Evolutionary conservation across 2,797 vertebrate genomes (phyloP).

Genomic region (Tarsius wallacei): DNA sequence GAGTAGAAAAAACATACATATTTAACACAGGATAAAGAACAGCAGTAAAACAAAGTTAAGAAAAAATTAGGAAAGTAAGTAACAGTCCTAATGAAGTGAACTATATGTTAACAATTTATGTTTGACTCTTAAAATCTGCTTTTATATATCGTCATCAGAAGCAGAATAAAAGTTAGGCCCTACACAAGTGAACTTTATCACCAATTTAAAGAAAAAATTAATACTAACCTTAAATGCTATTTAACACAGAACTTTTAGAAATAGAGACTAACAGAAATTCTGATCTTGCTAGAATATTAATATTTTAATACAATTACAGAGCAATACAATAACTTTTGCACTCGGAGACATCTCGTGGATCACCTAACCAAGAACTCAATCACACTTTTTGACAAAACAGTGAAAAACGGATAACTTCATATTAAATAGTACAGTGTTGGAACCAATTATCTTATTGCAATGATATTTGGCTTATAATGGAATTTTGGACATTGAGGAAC

Average conservation of each 20-base stretch:
- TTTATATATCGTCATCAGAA: not conserved
- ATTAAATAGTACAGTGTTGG: too few species aligned
- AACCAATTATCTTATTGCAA: too few species aligned
- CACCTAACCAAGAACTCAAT: too few species aligned
- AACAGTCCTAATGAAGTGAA: not conserved
- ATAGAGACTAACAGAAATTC: not conserved
- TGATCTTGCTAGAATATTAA: not conserved
- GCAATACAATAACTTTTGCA: too few species aligned
- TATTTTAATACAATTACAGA: not conserved
- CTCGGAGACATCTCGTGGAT: too few species aligned
- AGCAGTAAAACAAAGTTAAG: not conserved
- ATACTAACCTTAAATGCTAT: not conserved
- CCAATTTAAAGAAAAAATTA: conserved; percentile 24
- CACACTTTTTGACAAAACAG: too few species aligned
- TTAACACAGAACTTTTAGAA: not conserved
- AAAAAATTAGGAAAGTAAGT: not conserved
- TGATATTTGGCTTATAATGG: too few species aligned
- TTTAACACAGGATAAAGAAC: not conserved
- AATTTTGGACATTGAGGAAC: too few species aligned
- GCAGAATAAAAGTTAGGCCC: not conserved
- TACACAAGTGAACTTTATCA: conserved; percentile 3
- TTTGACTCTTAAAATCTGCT: not conserved
- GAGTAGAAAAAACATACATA: rapidly evolving
- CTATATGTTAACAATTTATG: not conserved
- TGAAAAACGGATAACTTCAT: too few species aligned